Evolutionary conservation across 1,140 invertebrate species (phyloP), one percentile per base, ranked within the genome.

Genomic region (Drosophila watanabei): DNA sequence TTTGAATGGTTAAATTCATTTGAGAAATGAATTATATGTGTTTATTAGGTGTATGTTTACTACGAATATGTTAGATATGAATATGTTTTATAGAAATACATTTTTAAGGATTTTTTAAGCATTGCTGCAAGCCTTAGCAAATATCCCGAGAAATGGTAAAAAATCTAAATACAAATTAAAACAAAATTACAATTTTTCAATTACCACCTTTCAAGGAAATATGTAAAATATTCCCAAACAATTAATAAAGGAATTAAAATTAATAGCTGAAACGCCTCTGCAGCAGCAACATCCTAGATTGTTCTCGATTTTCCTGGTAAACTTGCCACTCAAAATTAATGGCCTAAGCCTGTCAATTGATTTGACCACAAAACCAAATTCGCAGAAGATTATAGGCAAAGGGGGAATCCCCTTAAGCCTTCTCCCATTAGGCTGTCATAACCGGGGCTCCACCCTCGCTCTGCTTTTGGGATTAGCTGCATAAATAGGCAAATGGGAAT

Each of bases 361-460:
- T 62, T 62, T 62, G 20, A 28, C 54, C 54, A 57, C 59, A 68
- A 45, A 77, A 13, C 61, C 54, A 59, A 59, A 52, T 77, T 75
- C 69, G 49, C 11, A 62, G 69, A 75, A 75, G 41, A 46, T 72
- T 54, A 1, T 2, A n/a, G 11, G 16, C 28, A 18, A 3, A 28
- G 24, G 33, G 28, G n/a, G 28, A 41, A 37, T 69, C 14, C 37
- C 18, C 18, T n/a, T 62, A 63, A 75, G 54, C 59, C 72, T 56
- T 52, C 51, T n/a, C 48, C 28, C 45, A 59, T 72, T 72, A 51
- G 68, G 33, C 66, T 72, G 70, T 72, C 70, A 72, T 72, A 72
- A 72, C 28, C 24, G 45, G 18, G 43, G 52, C 18, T 28, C 52
- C 73, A 39, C 48, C 66, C 46, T 14, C 63, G 20, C 39, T n/a